Evolutionary conservation across 2,888 invertebrate species (phyloP).

Genomic region (Xestia xanthographa): DNA sequence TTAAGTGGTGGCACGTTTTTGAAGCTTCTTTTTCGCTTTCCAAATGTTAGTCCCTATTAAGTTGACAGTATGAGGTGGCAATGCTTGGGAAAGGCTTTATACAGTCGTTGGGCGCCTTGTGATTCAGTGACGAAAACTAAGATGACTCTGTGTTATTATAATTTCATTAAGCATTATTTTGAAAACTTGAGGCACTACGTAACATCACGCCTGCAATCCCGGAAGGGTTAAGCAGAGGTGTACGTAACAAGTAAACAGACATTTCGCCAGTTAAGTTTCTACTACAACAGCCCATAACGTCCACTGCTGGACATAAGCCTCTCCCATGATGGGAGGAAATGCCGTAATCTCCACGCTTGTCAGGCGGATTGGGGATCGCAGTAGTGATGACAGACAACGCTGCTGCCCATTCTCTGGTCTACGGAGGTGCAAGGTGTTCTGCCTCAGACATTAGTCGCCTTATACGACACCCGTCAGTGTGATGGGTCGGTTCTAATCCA

Average conservation of each 20-base stretch:
- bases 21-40: background rate
- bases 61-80: background rate
- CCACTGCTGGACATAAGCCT: no score
- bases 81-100: background rate
- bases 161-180: background rate
- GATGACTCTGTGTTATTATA: background rate
- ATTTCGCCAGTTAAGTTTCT: background rate
- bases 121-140: background rate
- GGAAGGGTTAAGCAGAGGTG: background rate
- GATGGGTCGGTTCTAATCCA: no score
- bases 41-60: background rate
- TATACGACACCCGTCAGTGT: no score
- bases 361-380: no score
- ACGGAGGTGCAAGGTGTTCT: no score
- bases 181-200: background rate
- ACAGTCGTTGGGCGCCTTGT: background rate
- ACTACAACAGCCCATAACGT: no score
- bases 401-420: no score
- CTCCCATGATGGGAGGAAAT: no score
- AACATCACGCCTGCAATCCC: background rate
- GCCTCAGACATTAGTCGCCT: no score
- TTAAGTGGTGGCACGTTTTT: conserved; percentile 15
- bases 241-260: background rate
- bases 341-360: no score
- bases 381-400: no score